phyloP scores from a whole-genome alignment of 2,888 invertebrate species.

The Patella ulyssiponensis region DNA sequence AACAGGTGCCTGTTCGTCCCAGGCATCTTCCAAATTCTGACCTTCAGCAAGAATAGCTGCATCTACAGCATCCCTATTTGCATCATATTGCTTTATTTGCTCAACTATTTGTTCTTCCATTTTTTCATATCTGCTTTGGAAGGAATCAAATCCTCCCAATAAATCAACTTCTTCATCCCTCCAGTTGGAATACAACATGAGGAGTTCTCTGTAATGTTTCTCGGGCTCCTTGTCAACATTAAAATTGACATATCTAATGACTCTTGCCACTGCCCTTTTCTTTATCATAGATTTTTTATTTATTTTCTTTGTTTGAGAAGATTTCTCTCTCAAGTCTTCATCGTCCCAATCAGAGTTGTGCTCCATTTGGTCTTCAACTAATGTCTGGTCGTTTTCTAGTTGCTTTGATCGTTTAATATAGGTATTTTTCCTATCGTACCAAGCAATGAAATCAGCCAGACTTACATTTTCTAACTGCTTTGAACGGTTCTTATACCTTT shows the following conservation, averaged over 20 bases:
- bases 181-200: constrained; percentile 54
- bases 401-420: too few species aligned
- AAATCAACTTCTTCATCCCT: constrained; percentile 48
- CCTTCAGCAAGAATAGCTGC: constrained; percentile 25
- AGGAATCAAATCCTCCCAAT: neutral
- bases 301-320: too few species aligned
- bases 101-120: constrained; percentile 22
- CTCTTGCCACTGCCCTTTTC: constrained; percentile 9
- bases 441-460: too few species aligned
- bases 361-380: too few species aligned
- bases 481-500: too few species aligned
- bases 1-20: constrained; percentile 32
- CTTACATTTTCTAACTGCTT: too few species aligned
- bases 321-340: too few species aligned
- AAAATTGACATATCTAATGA: constrained; percentile 43
- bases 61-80: constrained; percentile 30
- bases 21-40: constrained; percentile 33
- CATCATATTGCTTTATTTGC: constrained; percentile 31
- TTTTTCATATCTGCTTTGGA: neutral
- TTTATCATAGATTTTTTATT: constrained; percentile 17
- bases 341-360: too few species aligned
- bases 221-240: constrained; percentile 42
- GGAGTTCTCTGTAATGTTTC: constrained; percentile 54
- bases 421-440: too few species aligned
- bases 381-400: too few species aligned